These are phyloP conservation scores for Drosophila kepulauana DNA, from an alignment of 1,140 invertebrate genomes.

Conservation along the genomic window DNA sequence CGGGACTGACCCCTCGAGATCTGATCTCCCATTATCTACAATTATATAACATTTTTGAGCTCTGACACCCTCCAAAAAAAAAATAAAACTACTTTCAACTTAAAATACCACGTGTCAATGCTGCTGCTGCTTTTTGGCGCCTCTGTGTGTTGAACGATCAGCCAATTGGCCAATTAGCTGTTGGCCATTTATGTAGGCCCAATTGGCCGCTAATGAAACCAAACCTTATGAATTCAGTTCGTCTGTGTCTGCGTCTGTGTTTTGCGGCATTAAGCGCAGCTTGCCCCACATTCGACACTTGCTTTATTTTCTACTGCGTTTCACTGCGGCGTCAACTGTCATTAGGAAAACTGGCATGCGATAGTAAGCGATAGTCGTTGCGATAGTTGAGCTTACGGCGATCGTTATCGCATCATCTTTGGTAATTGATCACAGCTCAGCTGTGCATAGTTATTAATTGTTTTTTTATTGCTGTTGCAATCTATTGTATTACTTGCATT, in stretches of 20 bases:
- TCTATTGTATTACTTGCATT: too few relatives aligned
- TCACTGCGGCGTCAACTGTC: not conserved
- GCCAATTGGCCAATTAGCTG: slow-evolving; percentile 44
- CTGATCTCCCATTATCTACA: not conserved
- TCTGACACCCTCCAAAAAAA: slow-evolving; percentile 12
- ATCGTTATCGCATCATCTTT: not conserved
- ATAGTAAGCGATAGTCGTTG: not conserved
- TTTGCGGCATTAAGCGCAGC: slow-evolving; percentile 22
- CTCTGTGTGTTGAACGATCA: slow-evolving; percentile 6
- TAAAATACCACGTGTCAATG: slow-evolving; percentile 14
- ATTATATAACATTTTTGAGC: not conserved
- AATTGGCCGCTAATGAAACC: slow-evolving; percentile 34
- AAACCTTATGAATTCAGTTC: slow-evolving; percentile 34
- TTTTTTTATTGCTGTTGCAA: too few relatives aligned
- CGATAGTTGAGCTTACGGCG: slow-evolving; percentile 3
- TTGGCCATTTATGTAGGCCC: slow-evolving; percentile 45
- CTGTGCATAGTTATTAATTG: not conserved
- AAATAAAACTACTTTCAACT: not conserved
- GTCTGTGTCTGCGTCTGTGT: not conserved
- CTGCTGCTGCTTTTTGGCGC: slow-evolving; percentile 9
- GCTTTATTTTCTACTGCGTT: not conserved
- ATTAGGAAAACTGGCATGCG: not conserved
- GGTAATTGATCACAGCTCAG: not conserved
- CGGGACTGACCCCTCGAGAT: not conserved
- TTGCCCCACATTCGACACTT: slow-evolving; percentile 23